These are phyloP conservation scores for Drosophila pachea DNA, from an alignment of 1,140 invertebrate species.

Conservation along the genomic window DNA sequence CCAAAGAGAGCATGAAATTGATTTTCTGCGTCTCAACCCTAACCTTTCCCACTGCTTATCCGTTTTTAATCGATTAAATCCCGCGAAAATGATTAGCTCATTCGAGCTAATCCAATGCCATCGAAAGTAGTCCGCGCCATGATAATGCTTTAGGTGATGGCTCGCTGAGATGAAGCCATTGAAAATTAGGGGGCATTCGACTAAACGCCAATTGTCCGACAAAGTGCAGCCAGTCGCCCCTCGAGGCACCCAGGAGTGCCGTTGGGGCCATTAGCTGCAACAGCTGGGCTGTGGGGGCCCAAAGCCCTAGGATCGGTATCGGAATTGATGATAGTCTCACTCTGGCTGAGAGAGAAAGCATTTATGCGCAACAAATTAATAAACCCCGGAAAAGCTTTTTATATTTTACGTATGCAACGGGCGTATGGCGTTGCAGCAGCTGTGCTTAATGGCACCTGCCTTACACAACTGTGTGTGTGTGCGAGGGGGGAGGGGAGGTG, in stretches of 20 bases:
- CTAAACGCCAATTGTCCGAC: conserved; percentile 29
- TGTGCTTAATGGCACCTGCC: conserved; percentile 54
- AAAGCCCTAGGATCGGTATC: conserved; percentile 56
- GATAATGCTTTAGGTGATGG: no score
- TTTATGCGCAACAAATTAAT: conserved; percentile 64
- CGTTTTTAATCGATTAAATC: no score
- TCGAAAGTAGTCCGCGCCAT: no score
- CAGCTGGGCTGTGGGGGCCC: no score
- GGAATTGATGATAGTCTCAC: conserved; percentile 58
- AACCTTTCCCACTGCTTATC: conserved; percentile 1
- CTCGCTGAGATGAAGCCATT: conserved; percentile 1
- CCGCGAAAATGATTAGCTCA: no score
- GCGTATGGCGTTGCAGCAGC: conserved; percentile 39
- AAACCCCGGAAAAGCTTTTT: conserved; percentile 44
- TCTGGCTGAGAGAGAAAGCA: conserved; percentile 18
- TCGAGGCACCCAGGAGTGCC: no score
- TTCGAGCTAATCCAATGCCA: no score
- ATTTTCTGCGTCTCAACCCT: conserved; percentile 33
- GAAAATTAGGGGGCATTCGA: conserved; percentile 23
- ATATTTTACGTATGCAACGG: conserved; percentile 45
- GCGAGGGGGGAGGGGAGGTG: conserved; percentile 7
- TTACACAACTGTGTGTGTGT: neutral
- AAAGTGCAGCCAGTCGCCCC: conserved; percentile 33
- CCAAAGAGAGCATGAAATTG: conserved; percentile 37
- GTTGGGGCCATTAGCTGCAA: no score